Evolutionary conservation across 2,113 vertebrate species (phyloP).

Genomic region (Cardinalis cardinalis): DNA sequence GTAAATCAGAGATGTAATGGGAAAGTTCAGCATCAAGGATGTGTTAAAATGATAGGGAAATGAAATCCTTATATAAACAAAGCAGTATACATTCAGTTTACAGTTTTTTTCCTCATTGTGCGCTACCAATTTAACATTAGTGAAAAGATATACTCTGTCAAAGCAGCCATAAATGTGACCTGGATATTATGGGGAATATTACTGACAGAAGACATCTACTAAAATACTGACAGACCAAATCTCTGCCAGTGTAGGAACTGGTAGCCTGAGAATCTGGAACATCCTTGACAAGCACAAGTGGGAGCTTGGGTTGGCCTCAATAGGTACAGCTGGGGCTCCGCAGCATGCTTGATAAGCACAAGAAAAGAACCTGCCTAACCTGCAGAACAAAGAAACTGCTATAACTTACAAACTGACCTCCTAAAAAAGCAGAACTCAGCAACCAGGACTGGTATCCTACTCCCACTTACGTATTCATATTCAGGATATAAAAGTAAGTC

Average conservation of each 20-base stretch:
- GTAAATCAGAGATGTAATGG: conserved; percentile 37
- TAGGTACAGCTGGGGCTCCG: not conserved
- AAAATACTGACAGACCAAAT: not conserved
- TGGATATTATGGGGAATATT: not conserved
- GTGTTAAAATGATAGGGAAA: conserved; percentile 38
- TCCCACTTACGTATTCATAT: not conserved
- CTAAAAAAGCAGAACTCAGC: not conserved
- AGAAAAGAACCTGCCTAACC: not conserved
- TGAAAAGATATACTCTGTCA: not conserved
- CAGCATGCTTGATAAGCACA: not conserved
- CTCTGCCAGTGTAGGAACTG: not conserved
- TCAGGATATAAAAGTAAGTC: not conserved
- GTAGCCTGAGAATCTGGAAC: not conserved
- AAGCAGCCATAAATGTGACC: not conserved
- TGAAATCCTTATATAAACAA: conserved; percentile 47
- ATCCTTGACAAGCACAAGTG: not conserved
- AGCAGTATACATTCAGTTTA: not conserved
- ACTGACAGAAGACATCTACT: not conserved
- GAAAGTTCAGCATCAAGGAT: not conserved
- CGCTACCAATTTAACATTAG: conserved; percentile 24
- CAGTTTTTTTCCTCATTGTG: conserved; percentile 27
- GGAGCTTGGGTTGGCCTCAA: accelerated
- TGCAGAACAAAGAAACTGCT: not conserved
- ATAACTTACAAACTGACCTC: not conserved
- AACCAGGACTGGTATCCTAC: not conserved